Conservation (phyloP, 2,888 invertebrate genomes). For the Nomada lathburiana region DNA sequence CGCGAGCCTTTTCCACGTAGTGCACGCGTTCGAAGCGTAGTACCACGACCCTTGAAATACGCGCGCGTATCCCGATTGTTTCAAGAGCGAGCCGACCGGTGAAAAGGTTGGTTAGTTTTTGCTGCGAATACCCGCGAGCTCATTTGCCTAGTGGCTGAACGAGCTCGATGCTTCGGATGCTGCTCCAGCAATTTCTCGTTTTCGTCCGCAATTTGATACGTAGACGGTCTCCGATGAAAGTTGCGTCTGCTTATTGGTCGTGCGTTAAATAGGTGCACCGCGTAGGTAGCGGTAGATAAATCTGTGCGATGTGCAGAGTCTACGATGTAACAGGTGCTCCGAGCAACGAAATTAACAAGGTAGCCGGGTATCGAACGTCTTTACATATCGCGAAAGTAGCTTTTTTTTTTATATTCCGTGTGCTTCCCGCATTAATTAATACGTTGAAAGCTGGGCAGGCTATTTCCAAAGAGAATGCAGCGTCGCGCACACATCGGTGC, state of each 20-base stretch:
- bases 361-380: conserved; percentile 28
- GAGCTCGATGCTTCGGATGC: conserved; percentile 49
- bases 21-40: not conserved
- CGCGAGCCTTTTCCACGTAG: conserved; percentile 4
- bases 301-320: not conserved
- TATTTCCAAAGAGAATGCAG: too few relatives aligned
- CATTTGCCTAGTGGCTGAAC: conserved; percentile 36
- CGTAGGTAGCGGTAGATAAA: conserved; percentile 5
- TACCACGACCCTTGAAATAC: conserved; percentile 14
- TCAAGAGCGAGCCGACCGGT: conserved; percentile 32
- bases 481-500: too few relatives aligned
- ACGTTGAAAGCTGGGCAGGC: not conserved
- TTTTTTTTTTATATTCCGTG: too few relatives aligned
- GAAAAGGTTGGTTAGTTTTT: conserved; percentile 59
- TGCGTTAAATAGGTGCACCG: conserved; percentile 23
- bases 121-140: conserved; percentile 50
- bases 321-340: conserved; percentile 25
- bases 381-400: not conserved
- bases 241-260: conserved; percentile 34
- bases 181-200: conserved; percentile 60
- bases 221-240: conserved; percentile 31
- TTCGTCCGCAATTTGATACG: conserved; percentile 41
- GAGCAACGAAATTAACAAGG: conserved; percentile 30
- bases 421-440: not conserved
- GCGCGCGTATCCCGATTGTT: conserved; percentile 37